Conservation (phyloP, 2,888 invertebrate species). For the Cylindroiulus punctatus region DNA sequence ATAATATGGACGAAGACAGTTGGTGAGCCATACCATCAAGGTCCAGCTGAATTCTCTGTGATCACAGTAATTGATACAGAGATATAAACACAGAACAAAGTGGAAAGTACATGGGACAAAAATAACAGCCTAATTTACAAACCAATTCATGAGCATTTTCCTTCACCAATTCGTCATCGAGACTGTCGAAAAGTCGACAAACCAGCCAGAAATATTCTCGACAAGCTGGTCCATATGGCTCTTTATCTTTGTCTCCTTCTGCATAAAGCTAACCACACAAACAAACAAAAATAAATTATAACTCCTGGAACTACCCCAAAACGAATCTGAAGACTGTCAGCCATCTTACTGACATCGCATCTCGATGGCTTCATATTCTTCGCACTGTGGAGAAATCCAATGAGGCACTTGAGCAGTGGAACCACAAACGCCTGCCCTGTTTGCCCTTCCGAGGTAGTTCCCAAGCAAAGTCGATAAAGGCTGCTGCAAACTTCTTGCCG, state of each 20-base stretch:
- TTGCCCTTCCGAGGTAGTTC: constrained; percentile 67
- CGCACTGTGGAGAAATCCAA: constrained; percentile 83
- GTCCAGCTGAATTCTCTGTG: constrained; percentile 67
- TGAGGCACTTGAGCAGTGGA: constrained; percentile 81
- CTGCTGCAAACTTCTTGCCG: constrained; percentile 92
- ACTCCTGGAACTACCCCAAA: background rate
- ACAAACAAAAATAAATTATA: background rate
- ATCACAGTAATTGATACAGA: too few species aligned
- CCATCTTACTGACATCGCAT: constrained; percentile 66
- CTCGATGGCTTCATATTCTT: constrained; percentile 81
- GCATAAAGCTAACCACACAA: constrained; percentile 11
- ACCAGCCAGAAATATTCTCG: constrained; percentile 94
- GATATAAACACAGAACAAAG: background rate
- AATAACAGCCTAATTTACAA: background rate
- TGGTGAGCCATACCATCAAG: constrained; percentile 76
- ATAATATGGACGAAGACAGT: constrained; percentile 78
- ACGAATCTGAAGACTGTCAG: background rate
- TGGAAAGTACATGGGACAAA: background rate
- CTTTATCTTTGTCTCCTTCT: constrained; percentile 76
- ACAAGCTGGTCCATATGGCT: constrained; percentile 93
- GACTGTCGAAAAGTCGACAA: constrained; percentile 85
- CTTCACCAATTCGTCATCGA: constrained; percentile 81
- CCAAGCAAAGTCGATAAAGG: constrained; percentile 86
- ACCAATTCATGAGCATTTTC: constrained; percentile 54
- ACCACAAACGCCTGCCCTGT: constrained; percentile 69